Percentiles rank a stretch among this genome's conserved stretches.
phyloP scores from a whole-genome alignment of 2,113 vertebrate species.

The Reinhardtius hippoglossoides region DNA sequence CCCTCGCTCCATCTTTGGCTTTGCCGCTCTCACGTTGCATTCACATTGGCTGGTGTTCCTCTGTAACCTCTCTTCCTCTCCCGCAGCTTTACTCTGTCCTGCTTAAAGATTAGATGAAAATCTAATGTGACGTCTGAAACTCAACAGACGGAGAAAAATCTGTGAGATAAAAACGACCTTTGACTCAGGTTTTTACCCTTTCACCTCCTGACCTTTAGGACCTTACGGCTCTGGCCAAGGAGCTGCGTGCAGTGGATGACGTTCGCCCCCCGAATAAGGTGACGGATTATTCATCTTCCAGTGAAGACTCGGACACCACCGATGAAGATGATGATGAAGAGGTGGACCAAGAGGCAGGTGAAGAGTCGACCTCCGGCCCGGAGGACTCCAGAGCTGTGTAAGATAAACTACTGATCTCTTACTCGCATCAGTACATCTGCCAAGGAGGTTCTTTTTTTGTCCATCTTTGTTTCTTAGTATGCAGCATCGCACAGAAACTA shows the following conservation, averaged over 20 bases:
- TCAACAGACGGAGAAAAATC: neutral
- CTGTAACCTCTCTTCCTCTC: conserved; percentile 60
- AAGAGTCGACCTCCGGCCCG: conserved; percentile 93
- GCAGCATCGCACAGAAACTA: no score
- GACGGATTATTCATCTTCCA: conserved; percentile 97
- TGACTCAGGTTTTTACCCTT: conserved; percentile 2
- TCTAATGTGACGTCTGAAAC: neutral
- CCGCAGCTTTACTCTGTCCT: conserved; percentile 41
- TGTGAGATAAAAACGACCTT: neutral
- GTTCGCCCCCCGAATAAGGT: conserved; percentile 95
- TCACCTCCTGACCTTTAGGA: conserved; percentile 82
- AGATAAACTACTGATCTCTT: conserved; percentile 38
- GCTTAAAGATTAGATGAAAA: conserved; percentile 8
- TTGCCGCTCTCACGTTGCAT: conserved; percentile 64
- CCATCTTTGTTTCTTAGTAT: no score
- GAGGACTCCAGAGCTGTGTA: conserved; percentile 95
- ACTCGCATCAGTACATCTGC: no score
- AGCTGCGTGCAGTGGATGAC: conserved; percentile 95
- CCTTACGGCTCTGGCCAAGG: conserved; percentile 95
- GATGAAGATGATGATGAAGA: conserved; percentile 98
- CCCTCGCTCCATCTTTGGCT: conserved; percentile 47
- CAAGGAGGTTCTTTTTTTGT: no score
- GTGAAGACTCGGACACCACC: conserved; percentile 95
- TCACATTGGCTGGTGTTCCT: conserved; percentile 64
- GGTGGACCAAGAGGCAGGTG: conserved; percentile 93